Conservation (phyloP, 2,113 vertebrate genomes). For the Perccottus glenii region DNA sequence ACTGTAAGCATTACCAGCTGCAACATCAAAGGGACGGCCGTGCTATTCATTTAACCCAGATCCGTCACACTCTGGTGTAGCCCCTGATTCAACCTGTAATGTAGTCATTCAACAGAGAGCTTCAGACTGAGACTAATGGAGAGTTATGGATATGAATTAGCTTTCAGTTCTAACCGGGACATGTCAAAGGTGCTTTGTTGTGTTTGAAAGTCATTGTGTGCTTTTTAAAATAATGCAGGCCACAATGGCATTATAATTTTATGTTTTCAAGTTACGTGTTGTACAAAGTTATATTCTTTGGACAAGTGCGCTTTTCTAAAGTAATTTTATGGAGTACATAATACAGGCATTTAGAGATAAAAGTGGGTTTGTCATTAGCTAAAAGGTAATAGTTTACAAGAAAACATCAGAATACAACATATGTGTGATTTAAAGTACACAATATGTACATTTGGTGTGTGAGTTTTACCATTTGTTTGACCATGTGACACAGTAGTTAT, state of each 20-base stretch:
- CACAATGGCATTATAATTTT: background rate
- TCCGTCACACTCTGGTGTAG: conserved; percentile 64
- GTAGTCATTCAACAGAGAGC: conserved; percentile 63
- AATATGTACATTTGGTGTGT: no score
- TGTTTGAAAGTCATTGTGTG: conserved; percentile 24
- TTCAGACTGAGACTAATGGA: conserved; percentile 59
- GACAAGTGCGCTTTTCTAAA: no score
- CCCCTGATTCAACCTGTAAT: conserved; percentile 67
- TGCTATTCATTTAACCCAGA: conserved; percentile 69
- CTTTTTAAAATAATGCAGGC: background rate
- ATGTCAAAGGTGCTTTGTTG: conserved; percentile 33
- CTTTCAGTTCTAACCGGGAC: conserved; percentile 36
- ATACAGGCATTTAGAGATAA: no score
- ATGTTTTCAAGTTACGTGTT: background rate
- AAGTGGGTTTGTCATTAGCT: no score
- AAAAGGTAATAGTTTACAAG: no score
- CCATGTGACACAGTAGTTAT: no score
- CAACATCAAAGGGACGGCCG: conserved; percentile 69
- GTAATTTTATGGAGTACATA: no score
- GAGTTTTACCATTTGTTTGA: no score
- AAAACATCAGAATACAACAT: no score
- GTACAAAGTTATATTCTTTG: no score
- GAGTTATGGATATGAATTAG: conserved; percentile 54
- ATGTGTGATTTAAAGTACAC: no score
- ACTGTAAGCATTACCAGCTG: conserved; percentile 76